phyloP scores from a whole-genome alignment of 2,888 invertebrate genomes.

The Helicoverpa assulta region DNA sequence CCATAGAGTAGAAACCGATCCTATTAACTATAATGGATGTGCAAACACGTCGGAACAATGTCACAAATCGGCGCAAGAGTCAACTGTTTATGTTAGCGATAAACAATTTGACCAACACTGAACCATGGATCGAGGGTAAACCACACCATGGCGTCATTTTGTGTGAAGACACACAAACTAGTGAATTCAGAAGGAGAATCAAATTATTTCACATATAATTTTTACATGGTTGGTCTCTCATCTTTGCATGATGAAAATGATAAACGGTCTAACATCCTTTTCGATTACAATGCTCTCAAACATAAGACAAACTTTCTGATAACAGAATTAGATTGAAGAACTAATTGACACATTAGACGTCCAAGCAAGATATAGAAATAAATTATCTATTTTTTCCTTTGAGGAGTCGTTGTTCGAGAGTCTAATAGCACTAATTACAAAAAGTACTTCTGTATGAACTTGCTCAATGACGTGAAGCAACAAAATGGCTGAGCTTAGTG shows the following conservation, averaged over 20 bases:
- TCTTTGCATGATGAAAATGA: no score
- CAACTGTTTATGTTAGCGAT: slow-evolving; percentile 24
- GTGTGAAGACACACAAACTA: background rate
- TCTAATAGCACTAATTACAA: background rate
- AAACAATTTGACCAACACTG: slow-evolving; percentile 45
- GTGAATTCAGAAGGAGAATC: slow-evolving; percentile 17
- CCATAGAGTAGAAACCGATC: background rate
- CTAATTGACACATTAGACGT: no score
- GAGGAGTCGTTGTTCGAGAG: background rate
- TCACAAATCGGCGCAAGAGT: slow-evolving; percentile 27
- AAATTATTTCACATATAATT: no score
- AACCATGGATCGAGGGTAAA: slow-evolving; percentile 40
- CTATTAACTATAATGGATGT: background rate
- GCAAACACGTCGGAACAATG: background rate
- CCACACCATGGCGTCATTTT: slow-evolving; percentile 20
- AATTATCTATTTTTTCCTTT: no score
- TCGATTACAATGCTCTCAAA: no score
- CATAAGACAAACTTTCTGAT: no score
- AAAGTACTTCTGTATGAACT: slow-evolving; percentile 13
- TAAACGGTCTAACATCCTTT: no score
- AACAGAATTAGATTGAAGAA: no score
- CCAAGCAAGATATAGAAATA: no score
- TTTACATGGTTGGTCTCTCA: no score
- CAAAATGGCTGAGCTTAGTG: slow-evolving; percentile 48
- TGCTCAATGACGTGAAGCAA: background rate